A percentile compares a stretch with the other conserved stretches of the same genome.
These are phyloP conservation scores for Echinarachnius parma DNA, from an alignment of 53 echinoderm and acorn worm genomes.

Conservation along the genomic window DNA sequence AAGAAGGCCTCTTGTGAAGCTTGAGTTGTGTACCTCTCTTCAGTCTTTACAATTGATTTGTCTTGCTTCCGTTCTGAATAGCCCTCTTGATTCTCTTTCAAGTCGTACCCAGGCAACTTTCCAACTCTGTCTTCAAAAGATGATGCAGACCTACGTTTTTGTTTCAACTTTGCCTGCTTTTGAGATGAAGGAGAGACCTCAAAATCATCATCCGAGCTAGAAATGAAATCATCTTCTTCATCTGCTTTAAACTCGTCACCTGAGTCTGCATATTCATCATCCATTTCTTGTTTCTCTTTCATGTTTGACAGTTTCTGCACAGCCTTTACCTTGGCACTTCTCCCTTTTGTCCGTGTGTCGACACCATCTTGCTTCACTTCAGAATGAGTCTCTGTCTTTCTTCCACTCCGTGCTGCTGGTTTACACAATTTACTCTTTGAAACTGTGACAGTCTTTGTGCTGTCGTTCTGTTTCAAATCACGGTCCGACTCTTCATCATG, in stretches of 20 bases:
- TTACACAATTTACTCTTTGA: background rate
- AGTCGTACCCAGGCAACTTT: background rate
- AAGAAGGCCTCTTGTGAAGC: conserved; percentile 29
- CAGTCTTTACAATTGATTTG: background rate
- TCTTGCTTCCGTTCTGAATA: background rate
- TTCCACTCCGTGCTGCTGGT: background rate
- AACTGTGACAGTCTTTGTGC: no score
- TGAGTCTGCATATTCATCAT: background rate
- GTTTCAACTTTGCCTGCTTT: background rate
- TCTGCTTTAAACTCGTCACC: conserved; percentile 5
- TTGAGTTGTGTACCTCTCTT: conserved; percentile 7
- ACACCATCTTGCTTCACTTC: conserved; percentile 2
- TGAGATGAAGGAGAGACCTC: background rate
- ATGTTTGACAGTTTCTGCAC: conserved; percentile 42
- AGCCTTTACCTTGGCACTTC: conserved; percentile 36
- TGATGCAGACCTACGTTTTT: background rate
- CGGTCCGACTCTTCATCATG: no score
- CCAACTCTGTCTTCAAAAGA: background rate
- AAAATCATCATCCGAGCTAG: conserved; percentile 24
- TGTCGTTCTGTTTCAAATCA: no score
- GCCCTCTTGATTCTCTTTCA: background rate
- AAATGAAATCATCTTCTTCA: background rate
- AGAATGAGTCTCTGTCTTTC: conserved; percentile 4
- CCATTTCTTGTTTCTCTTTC: conserved; percentile 15
- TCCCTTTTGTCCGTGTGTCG: background rate